Percentiles rank a stretch among this genome's conserved stretches.
Conservation (phyloP, 2,797 vertebrate species). For the Mastacembelus armatus region DNA sequence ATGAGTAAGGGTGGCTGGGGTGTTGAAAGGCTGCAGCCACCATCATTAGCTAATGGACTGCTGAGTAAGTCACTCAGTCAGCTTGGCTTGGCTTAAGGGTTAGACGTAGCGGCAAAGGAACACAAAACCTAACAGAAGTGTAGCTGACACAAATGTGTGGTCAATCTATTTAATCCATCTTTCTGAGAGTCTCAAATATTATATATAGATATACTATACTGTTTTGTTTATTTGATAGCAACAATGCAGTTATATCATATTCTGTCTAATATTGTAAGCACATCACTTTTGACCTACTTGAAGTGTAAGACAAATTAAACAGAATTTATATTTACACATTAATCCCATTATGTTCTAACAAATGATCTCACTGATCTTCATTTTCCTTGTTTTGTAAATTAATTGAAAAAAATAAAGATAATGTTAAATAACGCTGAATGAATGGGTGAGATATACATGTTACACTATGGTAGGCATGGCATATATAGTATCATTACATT, state of each 20-base stretch:
- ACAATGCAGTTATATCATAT: no score
- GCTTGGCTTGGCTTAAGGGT: conserved; percentile 51
- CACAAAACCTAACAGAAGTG: conserved; percentile 51
- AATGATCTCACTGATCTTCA: neutral
- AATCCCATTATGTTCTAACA: neutral
- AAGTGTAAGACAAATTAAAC: no score
- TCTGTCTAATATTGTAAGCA: no score
- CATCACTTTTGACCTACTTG: no score
- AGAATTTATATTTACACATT: no score
- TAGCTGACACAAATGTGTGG: no score
- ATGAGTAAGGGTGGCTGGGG: conserved; percentile 34
- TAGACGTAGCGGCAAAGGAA: conserved; percentile 57
- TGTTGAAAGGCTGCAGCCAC: conserved; percentile 48
- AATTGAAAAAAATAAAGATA: no score
- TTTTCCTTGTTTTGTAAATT: neutral
- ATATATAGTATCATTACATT: neutral
- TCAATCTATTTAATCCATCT: no score
- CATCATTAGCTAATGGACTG: conserved; percentile 82
- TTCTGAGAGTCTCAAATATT: conserved; percentile 42
- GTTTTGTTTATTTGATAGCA: no score
- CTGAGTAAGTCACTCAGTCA: conserved; percentile 67
- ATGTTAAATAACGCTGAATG: no score
- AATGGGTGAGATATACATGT: no score
- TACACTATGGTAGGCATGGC: no score
- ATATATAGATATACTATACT: conserved; percentile 28